Conservation (phyloP, 2,888 invertebrate species). For the Tyria jacobaeae region DNA sequence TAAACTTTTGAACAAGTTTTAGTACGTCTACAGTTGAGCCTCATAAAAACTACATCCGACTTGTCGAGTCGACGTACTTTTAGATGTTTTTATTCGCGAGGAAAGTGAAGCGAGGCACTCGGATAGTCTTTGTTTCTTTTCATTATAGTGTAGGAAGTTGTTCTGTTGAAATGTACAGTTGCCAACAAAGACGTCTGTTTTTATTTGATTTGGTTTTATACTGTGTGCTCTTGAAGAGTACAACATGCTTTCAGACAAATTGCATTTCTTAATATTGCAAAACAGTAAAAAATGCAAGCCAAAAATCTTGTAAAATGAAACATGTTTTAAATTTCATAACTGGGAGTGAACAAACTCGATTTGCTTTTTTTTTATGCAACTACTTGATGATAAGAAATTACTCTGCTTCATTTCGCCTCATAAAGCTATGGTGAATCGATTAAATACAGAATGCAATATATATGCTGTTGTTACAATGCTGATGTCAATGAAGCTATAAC, state of each 20-base stretch:
- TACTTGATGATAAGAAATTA: no score
- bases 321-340: no score
- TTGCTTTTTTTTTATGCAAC: no score
- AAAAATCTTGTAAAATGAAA: neutral
- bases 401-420: no score
- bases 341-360: no score
- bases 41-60: constrained; percentile 73
- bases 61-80: constrained; percentile 66
- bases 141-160: constrained; percentile 53
- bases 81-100: constrained; percentile 71
- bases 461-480: no score
- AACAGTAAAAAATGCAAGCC: constrained; percentile 1
- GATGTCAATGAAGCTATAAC: no score
- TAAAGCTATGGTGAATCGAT: no score
- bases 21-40: constrained; percentile 70
- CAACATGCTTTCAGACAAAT: constrained; percentile 21
- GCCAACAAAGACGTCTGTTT: constrained; percentile 25
- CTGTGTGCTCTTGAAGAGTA: constrained; percentile 14
- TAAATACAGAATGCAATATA: no score
- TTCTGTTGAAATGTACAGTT: constrained; percentile 16
- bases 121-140: constrained; percentile 63
- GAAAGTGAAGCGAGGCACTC: constrained; percentile 49
- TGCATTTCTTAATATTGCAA: constrained; percentile 8
- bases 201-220: constrained; percentile 40
- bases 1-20: constrained; percentile 79